Base-by-base conservation (phyloP, 35 echinoderm and acorn worm genomes). In the Holothuria glaberrima region DNA sequence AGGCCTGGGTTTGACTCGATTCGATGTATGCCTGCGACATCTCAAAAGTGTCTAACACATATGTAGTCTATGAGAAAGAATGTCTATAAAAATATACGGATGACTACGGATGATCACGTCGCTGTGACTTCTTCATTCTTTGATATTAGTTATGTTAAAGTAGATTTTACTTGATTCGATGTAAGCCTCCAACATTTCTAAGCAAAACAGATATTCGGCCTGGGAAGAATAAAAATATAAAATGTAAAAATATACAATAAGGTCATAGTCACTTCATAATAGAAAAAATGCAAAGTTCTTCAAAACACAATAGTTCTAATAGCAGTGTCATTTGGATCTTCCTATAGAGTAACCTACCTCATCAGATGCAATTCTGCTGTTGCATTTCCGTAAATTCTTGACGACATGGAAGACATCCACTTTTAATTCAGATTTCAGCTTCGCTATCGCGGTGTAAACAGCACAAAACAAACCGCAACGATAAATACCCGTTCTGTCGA, bases 351-450 rank as follows among this genome's bases (percentile, higher is more conserved):
- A 2, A 69, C 91, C 72, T 86, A 95, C 97, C 93, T 90, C 59
- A 36, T 77, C 90, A 17, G 89, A 63, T 1, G 93, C 97, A 22
- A 99, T 90, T 21, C 68, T 62, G 2, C 63, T 87, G 70, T 93
- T 85, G 46, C 71, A 87, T 62, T 90, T 81, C 44, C 91, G 60
- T 29, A 99, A 87, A 25, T 95, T 95, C 80, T 94, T 99, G 21
- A 99, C 93, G 5, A 94, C 89, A 66, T 99, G 97, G 79, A 99
- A 99, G 58, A 99, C 91, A 58, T 99, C 97, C 0, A 95, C 79
- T 21, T 88, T 77, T 12, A 87, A 71, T 71, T 99, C 97, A 72
- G 66, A 28, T 45, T 95, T 99, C 88, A 99, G 87, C 88, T 94
- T 98, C 6, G 80, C 54, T 3, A 98, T 69, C 2, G 84, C 58